These are phyloP conservation scores for Bradypodion pumilum DNA, from an alignment of 2,797 vertebrate species.

Conservation along the genomic window DNA sequence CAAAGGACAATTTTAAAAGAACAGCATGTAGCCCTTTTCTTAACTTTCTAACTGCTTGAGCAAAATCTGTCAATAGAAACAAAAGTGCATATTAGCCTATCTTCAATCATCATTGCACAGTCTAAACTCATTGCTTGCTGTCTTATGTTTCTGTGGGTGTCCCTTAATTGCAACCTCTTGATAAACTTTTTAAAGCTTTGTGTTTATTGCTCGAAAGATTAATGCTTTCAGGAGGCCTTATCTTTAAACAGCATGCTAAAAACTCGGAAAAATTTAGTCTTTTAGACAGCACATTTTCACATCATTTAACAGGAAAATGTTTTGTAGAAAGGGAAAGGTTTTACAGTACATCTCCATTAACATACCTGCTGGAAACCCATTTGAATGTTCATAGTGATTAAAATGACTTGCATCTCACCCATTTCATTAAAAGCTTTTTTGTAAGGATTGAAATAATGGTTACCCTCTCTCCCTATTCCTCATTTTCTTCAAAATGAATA, in stretches of 20 bases:
- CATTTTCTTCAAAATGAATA: constrained; percentile 61
- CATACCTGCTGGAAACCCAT: constrained; percentile 43
- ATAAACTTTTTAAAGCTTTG: constrained; percentile 26
- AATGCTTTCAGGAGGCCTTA: constrained; percentile 42
- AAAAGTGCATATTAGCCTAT: constrained; percentile 17
- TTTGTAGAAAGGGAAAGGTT: constrained; percentile 12
- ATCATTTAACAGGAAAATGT: constrained; percentile 31
- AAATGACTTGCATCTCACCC: constrained; percentile 38
- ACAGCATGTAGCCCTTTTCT: not conserved
- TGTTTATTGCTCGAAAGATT: constrained; percentile 38
- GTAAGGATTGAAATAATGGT: constrained; percentile 42
- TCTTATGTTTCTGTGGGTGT: not conserved
- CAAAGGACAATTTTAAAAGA: constrained; percentile 1
- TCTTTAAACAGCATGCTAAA: constrained; percentile 27
- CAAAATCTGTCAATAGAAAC: not conserved
- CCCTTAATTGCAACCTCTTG: constrained; percentile 19
- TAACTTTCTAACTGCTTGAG: constrained; percentile 19
- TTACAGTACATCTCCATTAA: constrained; percentile 12
- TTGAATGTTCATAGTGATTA: constrained; percentile 21
- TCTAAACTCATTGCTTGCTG: not conserved
- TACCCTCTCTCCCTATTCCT: constrained; percentile 50
- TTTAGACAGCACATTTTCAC: constrained; percentile 38
- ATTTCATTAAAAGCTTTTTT: constrained; percentile 53
- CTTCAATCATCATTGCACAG: constrained; percentile 1
- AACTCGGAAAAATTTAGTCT: constrained; percentile 29